Evolutionary conservation across 2,888 invertebrate species (phyloP).

Genomic region (Autographa pulchrina): DNA sequence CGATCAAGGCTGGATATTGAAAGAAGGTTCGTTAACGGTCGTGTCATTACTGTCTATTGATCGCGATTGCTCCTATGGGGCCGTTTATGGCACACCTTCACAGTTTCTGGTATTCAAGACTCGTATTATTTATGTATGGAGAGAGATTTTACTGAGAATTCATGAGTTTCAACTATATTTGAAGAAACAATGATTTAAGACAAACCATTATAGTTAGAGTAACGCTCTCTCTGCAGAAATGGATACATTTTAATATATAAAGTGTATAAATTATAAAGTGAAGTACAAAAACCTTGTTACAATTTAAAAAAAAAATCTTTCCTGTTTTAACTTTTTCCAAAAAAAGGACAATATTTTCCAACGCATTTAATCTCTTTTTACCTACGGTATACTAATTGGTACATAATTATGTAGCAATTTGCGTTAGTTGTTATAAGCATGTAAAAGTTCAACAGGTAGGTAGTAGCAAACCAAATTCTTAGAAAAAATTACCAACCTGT

Average conservation of each 20-base stretch:
- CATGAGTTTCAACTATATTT: not conserved
- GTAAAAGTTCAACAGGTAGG: not conserved
- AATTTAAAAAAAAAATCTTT: no score
- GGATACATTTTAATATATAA: no score
- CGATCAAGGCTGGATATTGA: not conserved
- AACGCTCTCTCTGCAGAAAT: no score
- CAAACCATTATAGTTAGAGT: no score
- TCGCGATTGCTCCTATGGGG: constrained; percentile 27
- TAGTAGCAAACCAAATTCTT: not conserved
- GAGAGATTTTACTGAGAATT: constrained; percentile 43
- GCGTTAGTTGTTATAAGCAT: not conserved
- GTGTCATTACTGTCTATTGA: constrained; percentile 27
- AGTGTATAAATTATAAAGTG: no score
- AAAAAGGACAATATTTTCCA: no score
- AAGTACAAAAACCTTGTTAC: no score
- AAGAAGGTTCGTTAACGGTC: constrained; percentile 24
- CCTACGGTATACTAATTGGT: no score
- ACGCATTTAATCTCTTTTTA: no score
- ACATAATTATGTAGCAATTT: not conserved
- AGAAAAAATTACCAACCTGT: constrained; percentile 7
- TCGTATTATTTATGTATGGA: constrained; percentile 43
- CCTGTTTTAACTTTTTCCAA: no score
- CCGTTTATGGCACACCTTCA: constrained; percentile 35
- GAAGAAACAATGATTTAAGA: no score
- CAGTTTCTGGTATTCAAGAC: constrained; percentile 24